These are phyloP conservation scores for Isaurus tuberculatus DNA, from an alignment of 92 coral and sea anemone species.

Conservation along the genomic window DNA sequence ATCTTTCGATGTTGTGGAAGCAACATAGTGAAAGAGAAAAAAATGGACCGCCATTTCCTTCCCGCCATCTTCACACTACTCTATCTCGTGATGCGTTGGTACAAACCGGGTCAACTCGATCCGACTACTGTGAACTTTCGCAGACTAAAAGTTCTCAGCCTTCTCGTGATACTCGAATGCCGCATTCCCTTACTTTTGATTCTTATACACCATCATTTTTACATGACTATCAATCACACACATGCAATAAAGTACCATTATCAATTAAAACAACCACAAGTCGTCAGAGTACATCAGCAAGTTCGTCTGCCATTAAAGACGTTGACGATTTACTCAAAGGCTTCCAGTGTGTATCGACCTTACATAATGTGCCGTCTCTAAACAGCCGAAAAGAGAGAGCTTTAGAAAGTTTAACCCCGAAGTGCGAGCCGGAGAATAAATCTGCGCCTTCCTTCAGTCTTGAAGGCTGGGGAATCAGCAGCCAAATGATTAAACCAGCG, in stretches of 20 bases:
- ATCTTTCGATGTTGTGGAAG: slow-evolving; percentile 41
- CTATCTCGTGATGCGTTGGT: neutral
- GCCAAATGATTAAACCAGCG: slow-evolving; percentile 13
- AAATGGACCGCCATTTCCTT: neutral
- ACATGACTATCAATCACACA: neutral
- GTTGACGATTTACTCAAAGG: slow-evolving; percentile 10
- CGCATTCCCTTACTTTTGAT: neutral
- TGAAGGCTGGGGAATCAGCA: slow-evolving; percentile 24
- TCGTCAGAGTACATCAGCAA: neutral
- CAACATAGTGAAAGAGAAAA: slow-evolving; percentile 3
- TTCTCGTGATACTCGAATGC: neutral
- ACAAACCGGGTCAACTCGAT: neutral
- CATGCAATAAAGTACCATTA: neutral
- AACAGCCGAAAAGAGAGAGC: neutral
- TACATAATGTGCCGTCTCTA: neutral
- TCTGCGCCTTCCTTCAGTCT: slow-evolving; percentile 23
- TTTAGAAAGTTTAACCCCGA: neutral
- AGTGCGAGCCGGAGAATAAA: neutral
- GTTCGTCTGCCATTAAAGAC: neutral
- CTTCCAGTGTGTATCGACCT: neutral
- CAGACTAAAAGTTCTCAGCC: neutral
- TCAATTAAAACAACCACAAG: neutral
- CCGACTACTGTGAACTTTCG: neutral
- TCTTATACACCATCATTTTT: neutral
- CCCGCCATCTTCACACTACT: neutral